phyloP scores from a whole-genome alignment of 1,140 invertebrate species.

The Macrobrachium nipponense region DNA sequence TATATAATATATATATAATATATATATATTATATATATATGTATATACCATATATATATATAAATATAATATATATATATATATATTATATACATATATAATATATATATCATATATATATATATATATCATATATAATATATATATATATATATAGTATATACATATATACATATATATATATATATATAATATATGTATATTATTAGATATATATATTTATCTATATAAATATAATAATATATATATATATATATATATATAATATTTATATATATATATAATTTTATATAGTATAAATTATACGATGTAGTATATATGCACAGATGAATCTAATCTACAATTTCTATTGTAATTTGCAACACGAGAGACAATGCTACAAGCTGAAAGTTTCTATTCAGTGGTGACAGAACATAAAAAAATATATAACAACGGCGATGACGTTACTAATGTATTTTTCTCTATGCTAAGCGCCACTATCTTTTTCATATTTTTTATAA shows the following conservation, averaged over 20 bases:
- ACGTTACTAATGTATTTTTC: too few relatives aligned
- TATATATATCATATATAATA: too few relatives aligned
- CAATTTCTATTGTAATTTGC: too few relatives aligned
- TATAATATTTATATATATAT: background rate
- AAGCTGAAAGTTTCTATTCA: too few relatives aligned
- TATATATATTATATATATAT: background rate
- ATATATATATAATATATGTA: background rate
- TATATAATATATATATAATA: background rate
- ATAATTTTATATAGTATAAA: background rate
- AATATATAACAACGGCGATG: too few relatives aligned
- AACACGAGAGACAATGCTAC: too few relatives aligned
- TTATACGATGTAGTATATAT: background rate
- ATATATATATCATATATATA: background rate
- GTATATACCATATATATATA: background rate
- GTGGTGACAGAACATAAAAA: too few relatives aligned
- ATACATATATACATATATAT: background rate
- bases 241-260: conserved; percentile 18
- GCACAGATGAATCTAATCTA: too few relatives aligned
- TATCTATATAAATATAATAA: background rate
- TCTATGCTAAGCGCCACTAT: too few relatives aligned
- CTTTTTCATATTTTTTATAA: too few relatives aligned
- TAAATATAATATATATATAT: background rate
- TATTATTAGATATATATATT: too few relatives aligned
- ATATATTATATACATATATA: background rate
- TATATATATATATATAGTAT: background rate